phyloP scores from a whole-genome alignment of 1,140 invertebrate genomes.

The Stenopsyche tienmushanensis region DNA sequence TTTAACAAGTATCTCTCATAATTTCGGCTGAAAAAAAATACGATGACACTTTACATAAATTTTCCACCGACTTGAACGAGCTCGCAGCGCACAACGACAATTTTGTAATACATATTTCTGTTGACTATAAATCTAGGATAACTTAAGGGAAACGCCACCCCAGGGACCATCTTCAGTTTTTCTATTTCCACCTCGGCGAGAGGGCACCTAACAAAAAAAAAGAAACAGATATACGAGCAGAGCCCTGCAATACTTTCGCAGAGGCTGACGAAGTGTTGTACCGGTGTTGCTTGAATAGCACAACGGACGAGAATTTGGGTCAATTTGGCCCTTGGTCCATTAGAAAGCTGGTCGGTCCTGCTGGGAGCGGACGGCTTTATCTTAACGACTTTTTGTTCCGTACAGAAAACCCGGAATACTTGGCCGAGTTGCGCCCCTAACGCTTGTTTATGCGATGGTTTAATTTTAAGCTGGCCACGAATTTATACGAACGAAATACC shows the following conservation, averaged over 20 bases:
- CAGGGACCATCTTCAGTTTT: neutral
- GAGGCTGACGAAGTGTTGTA: neutral
- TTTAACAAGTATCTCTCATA: no score
- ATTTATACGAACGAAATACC: constrained; percentile 7
- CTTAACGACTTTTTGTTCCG: constrained; percentile 29
- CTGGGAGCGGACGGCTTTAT: constrained; percentile 6
- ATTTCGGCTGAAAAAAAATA: no score
- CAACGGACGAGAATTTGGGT: constrained; percentile 11
- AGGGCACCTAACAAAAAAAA: no score
- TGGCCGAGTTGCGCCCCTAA: constrained; percentile 10
- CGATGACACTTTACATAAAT: neutral
- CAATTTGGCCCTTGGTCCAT: constrained; percentile 25
- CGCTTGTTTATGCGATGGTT: constrained; percentile 29
- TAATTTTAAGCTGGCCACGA: constrained; percentile 27
- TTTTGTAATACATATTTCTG: neutral
- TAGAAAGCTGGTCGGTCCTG: constrained; percentile 9
- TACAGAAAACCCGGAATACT: neutral
- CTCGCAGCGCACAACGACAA: neutral
- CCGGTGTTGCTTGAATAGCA: neutral
- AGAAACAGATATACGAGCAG: neutral
- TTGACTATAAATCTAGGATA: neutral
- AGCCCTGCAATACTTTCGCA: neutral
- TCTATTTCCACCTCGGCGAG: no score
- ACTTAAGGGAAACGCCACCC: neutral
- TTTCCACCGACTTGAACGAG: neutral